A percentile compares a stretch with the other conserved stretches of the same genome.
These are phyloP conservation scores for Hucho hucho DNA, from an alignment of 2,113 vertebrate genomes.

Conservation along the genomic window DNA sequence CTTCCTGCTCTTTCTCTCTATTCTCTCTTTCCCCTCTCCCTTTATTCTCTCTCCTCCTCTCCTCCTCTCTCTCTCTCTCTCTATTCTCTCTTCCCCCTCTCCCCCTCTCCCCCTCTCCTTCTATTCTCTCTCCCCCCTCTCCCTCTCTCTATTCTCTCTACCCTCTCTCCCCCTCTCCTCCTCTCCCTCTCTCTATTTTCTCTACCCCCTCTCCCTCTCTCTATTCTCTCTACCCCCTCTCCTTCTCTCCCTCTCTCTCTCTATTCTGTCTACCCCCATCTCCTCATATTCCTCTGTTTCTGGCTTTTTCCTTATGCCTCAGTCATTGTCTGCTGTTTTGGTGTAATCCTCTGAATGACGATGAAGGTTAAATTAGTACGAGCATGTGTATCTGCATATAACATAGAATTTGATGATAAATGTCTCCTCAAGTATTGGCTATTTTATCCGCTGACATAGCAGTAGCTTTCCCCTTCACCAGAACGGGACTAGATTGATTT, in stretches of 20 bases:
- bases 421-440: slow-evolving; percentile 25
- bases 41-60: no score
- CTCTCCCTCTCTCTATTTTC: no score
- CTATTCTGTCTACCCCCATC: slow-evolving; percentile 5
- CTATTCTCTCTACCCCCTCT: neutral
- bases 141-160: no score
- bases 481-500: slow-evolving; percentile 57
- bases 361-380: slow-evolving; percentile 43
- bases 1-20: neutral
- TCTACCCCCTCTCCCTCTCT: neutral
- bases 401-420: slow-evolving; percentile 59
- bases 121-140: no score
- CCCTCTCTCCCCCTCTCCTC: no score
- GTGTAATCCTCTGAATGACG: slow-evolving; percentile 31
- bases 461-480: slow-evolving; percentile 24
- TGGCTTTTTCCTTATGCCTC: neutral
- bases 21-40: slow-evolving; percentile 1
- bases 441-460: slow-evolving; percentile 45
- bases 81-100: no score
- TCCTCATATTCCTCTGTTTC: neutral
- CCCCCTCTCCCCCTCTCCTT: no score
- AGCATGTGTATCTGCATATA: slow-evolving; percentile 52
- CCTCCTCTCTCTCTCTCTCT: no score
- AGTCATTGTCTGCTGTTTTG: slow-evolving; percentile 17
- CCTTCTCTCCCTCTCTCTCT: slow-evolving; percentile 30